Percentiles rank a stretch among this genome's conserved stretches.
Evolutionary conservation across 2,888 invertebrate species (phyloP).

Genomic region (Drosophila cognata): DNA sequence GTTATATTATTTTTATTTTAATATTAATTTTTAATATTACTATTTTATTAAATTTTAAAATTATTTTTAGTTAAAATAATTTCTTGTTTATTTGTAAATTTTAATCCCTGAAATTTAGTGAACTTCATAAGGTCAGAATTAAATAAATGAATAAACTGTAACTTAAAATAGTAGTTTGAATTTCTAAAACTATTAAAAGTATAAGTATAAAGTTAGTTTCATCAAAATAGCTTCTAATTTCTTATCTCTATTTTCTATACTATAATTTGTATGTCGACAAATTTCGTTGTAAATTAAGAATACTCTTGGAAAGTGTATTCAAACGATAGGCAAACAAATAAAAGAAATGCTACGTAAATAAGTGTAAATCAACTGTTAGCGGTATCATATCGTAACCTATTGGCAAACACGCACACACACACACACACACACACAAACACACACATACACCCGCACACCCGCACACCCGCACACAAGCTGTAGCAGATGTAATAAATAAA

Average conservation of each 20-base stretch:
- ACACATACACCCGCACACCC: conserved; percentile 1
- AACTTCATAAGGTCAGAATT: too few species aligned
- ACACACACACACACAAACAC: background rate
- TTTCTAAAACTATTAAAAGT: too few species aligned
- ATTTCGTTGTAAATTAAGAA: background rate
- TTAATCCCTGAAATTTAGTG: too few species aligned
- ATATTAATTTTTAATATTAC: too few species aligned
- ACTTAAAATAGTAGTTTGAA: too few species aligned
- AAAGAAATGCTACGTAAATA: conserved; percentile 71
- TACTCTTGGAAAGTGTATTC: background rate
- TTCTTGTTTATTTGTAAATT: too few species aligned
- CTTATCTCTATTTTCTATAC: background rate
- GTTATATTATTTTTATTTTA: too few species aligned
- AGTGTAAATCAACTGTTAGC: conserved; percentile 80
- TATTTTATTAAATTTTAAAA: too few species aligned
- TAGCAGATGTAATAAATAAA: conserved; percentile 68
- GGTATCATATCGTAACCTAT: conserved; percentile 74
- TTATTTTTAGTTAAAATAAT: too few species aligned
- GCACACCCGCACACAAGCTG: conserved; percentile 3
- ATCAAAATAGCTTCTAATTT: background rate
- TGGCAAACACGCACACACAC: conserved; percentile 43
- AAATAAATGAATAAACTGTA: too few species aligned
- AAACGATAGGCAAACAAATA: conserved; percentile 46
- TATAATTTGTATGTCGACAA: background rate
- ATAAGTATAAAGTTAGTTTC: too few species aligned